A percentile compares a stretch with the other conserved stretches of the same genome.
These are phyloP conservation scores for Sebastes aleutianus DNA, from an alignment of 2,797 vertebrate genomes.

Conservation along the genomic window DNA sequence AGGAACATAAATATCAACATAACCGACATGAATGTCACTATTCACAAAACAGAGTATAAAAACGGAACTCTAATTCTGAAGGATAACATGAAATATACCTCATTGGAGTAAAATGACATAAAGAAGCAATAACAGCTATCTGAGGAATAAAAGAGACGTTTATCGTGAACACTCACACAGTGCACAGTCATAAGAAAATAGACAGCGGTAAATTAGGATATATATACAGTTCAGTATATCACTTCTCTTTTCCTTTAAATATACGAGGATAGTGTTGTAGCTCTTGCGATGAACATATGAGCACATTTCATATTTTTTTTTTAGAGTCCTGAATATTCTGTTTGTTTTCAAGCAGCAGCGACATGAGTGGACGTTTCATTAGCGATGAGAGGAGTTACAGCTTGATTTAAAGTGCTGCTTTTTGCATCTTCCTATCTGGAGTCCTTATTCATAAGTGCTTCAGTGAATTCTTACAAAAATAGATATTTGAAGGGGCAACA, in stretches of 20 bases:
- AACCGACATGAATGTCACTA: slow-evolving; percentile 41
- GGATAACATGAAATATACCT: slow-evolving; percentile 35
- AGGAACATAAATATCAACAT: slow-evolving; percentile 12
- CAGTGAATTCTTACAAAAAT: slow-evolving; percentile 73
- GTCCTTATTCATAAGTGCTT: slow-evolving; percentile 52
- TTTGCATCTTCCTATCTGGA: slow-evolving; percentile 29
- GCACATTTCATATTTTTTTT: neutral
- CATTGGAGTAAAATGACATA: slow-evolving; percentile 29
- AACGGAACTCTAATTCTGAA: slow-evolving; percentile 21
- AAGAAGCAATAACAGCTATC: slow-evolving; percentile 34
- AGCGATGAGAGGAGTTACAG: slow-evolving; percentile 35
- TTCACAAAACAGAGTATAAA: slow-evolving; percentile 39
- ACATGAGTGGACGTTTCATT: slow-evolving; percentile 23
- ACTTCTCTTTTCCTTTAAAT: slow-evolving; percentile 48
- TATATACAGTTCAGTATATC: slow-evolving; percentile 19
- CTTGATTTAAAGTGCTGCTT: slow-evolving; percentile 64
- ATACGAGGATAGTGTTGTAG: slow-evolving; percentile 48
- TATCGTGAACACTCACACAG: slow-evolving; percentile 57
- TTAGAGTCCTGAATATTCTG: slow-evolving; percentile 49
- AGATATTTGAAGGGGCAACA: slow-evolving; percentile 62
- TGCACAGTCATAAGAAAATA: slow-evolving; percentile 77
- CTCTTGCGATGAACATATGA: slow-evolving; percentile 53
- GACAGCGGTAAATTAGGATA: slow-evolving; percentile 56
- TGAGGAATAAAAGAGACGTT: slow-evolving; percentile 48
- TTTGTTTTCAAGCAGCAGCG: slow-evolving; percentile 54